Conservation (phyloP, 1,140 invertebrate species). For the Trigoniulus corallinus region DNA sequence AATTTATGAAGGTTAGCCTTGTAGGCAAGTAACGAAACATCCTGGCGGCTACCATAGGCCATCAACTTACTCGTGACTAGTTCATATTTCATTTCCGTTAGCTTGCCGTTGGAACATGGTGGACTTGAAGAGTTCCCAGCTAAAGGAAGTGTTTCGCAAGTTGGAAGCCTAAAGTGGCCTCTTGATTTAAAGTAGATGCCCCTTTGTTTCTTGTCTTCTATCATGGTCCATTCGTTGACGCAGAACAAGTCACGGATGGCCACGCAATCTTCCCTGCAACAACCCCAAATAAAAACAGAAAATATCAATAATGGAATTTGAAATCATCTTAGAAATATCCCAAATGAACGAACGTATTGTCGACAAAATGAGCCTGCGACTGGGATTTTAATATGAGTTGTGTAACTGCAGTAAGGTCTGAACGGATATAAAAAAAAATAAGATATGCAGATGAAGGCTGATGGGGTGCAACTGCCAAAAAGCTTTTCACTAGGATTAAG, state of each 20-base stretch:
- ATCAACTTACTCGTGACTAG: slow-evolving; percentile 47
- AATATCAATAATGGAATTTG: neutral
- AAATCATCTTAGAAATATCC: too few relatives aligned
- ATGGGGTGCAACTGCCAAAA: too few relatives aligned
- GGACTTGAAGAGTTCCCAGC: slow-evolving; percentile 30
- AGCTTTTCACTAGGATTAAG: too few relatives aligned
- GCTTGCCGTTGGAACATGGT: slow-evolving; percentile 58
- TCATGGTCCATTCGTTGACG: slow-evolving; percentile 76
- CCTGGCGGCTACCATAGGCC: too few relatives aligned
- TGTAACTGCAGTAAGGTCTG: too few relatives aligned
- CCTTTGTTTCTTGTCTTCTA: slow-evolving; percentile 70
- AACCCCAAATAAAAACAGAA: neutral
- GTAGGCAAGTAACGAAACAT: too few relatives aligned
- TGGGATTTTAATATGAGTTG: too few relatives aligned
- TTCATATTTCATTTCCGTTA: slow-evolving; percentile 59
- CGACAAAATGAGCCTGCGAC: too few relatives aligned
- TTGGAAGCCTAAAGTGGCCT: slow-evolving; percentile 71
- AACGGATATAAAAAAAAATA: too few relatives aligned
- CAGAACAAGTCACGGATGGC: slow-evolving; percentile 78
- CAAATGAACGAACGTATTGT: too few relatives aligned
- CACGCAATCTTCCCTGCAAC: slow-evolving; percentile 79
- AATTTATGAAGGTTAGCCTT: too few relatives aligned
- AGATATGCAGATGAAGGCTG: too few relatives aligned
- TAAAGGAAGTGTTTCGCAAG: slow-evolving; percentile 60
- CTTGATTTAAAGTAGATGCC: slow-evolving; percentile 58